Conservation (phyloP, 2,888 invertebrate genomes). For the Noctua pronuba region DNA sequence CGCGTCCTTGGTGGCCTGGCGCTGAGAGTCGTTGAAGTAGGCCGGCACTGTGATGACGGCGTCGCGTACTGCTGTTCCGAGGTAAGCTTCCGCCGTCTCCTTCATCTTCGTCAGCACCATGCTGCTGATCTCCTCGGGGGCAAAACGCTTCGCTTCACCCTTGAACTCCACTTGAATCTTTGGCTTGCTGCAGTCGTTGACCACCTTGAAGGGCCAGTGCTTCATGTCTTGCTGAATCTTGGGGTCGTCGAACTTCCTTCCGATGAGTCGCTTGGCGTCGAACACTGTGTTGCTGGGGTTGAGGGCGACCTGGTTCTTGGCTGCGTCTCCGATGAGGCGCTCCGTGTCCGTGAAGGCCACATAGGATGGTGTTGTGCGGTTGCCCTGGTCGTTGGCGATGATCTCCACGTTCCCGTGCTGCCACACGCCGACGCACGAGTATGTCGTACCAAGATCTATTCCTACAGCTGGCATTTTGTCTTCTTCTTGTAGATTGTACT, state of each 20-base stretch:
- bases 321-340: slow-evolving; percentile 93
- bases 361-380: slow-evolving; percentile 93
- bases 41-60: slow-evolving; percentile 96
- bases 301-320: slow-evolving; percentile 93
- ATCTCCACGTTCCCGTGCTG: slow-evolving; percentile 94
- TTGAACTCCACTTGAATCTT: slow-evolving; percentile 93
- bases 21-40: slow-evolving; percentile 94
- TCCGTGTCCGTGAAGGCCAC: slow-evolving; percentile 94
- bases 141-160: slow-evolving; percentile 91
- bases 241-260: slow-evolving; percentile 93
- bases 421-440: slow-evolving; percentile 90
- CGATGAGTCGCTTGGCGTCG: slow-evolving; percentile 95
- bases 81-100: slow-evolving; percentile 93
- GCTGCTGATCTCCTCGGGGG: slow-evolving; percentile 93
- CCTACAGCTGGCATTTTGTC: slow-evolving; percentile 88
- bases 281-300: slow-evolving; percentile 94
- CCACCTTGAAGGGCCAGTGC: slow-evolving; percentile 95
- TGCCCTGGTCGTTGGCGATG: slow-evolving; percentile 92
- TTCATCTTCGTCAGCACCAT: slow-evolving; percentile 96
- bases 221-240: slow-evolving; percentile 95
- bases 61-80: slow-evolving; percentile 92
- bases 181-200: slow-evolving; percentile 92
- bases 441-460: slow-evolving; percentile 90
- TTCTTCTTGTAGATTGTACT: slow-evolving; percentile 53
- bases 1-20: slow-evolving; percentile 96